Percentiles rank a stretch among this genome's conserved stretches.
phyloP scores from a whole-genome alignment of 2,888 invertebrate genomes.

The Hemistola chrysoprasaria region DNA sequence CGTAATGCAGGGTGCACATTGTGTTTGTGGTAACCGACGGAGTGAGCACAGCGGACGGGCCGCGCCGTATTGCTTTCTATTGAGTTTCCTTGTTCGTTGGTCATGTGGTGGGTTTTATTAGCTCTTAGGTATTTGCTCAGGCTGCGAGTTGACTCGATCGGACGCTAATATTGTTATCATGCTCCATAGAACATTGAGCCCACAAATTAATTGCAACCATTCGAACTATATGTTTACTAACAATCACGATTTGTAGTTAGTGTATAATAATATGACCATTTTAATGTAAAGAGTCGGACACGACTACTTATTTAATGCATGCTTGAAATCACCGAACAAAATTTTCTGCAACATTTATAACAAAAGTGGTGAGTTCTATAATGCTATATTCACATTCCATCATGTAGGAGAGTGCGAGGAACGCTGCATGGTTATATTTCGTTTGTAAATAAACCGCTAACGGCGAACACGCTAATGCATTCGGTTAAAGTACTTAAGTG shows the following conservation, averaged over 20 bases:
- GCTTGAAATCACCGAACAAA: slow-evolving; percentile 47
- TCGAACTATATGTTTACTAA: slow-evolving; percentile 55
- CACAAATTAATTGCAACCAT: slow-evolving; percentile 63
- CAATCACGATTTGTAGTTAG: slow-evolving; percentile 61
- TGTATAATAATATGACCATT: slow-evolving; percentile 34
- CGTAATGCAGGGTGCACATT: slow-evolving; percentile 71
- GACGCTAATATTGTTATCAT: slow-evolving; percentile 61
- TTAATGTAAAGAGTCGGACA: slow-evolving; percentile 49
- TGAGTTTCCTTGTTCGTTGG: slow-evolving; percentile 65
- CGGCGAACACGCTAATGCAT: slow-evolving; percentile 38
- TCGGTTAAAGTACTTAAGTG: slow-evolving; percentile 27
- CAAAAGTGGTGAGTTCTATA: slow-evolving; percentile 35
- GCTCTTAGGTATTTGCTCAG: slow-evolving; percentile 66
- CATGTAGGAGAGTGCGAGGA: slow-evolving; percentile 34
- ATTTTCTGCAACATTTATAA: slow-evolving; percentile 44
- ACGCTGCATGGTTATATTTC: slow-evolving; percentile 39
- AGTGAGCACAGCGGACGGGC: slow-evolving; percentile 47
- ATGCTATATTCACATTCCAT: slow-evolving; percentile 44
- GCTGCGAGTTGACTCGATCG: slow-evolving; percentile 60
- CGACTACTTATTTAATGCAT: slow-evolving; percentile 46
- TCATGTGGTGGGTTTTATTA: slow-evolving; percentile 67
- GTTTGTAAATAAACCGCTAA: slow-evolving; percentile 41
- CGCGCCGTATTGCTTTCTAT: slow-evolving; percentile 62
- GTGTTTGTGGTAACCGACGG: slow-evolving; percentile 71
- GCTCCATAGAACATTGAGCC: slow-evolving; percentile 79